Evolutionary conservation across 2,797 vertebrate species (phyloP), one percentile per base, ranked within the genome.

Genomic region (Pseudochirops corinnae): DNA sequence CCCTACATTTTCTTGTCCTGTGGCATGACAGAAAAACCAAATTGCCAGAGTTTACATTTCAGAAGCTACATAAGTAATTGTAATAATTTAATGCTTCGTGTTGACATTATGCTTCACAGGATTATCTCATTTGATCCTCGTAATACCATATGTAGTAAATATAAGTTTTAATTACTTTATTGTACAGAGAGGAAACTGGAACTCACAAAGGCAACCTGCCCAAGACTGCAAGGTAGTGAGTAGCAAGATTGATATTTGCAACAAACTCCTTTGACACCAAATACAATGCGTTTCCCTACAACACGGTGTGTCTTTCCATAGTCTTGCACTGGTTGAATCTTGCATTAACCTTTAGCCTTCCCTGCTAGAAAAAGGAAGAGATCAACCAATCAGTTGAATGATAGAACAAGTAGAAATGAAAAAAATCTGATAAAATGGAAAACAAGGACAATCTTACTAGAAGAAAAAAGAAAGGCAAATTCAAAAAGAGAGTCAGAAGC

Each of bases 241-340:
- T 0, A n/a, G 29, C n/a, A 1, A 4, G 0, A 9, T 5, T 4
- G 7, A 2, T 2, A 92, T 3, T 28, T 5, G 6, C n/a, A 28
- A 5, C 16, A 14, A 58, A 4, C 24, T 1, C 0, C 0, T 46
- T 21, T 12, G 11, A 57, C 9, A 4, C 16, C 62, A 91, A 21
- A 56, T 87, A 26, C 55, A 12, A 13, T 3, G 50, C 14, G 18
- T 50, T 55, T 55, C 7, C 50, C 26, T 67, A 33, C 67, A 74
- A 74, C 67, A 74, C 10, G 7, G n/a, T 39, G 18, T 0, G 0
- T 82, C 2, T 82, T 46, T 31, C 67, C 67, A 24, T 21, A 82
- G 13, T 67, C 33, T n/a, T n/a, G 33, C 33, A 67, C 33, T 13
- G 33, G 14, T 5, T 74, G 33, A 33, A n/a, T n/a, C 33, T 74